Evolutionary conservation across 2,888 invertebrate species (phyloP).

Genomic region (Heliconius ismenius): DNA sequence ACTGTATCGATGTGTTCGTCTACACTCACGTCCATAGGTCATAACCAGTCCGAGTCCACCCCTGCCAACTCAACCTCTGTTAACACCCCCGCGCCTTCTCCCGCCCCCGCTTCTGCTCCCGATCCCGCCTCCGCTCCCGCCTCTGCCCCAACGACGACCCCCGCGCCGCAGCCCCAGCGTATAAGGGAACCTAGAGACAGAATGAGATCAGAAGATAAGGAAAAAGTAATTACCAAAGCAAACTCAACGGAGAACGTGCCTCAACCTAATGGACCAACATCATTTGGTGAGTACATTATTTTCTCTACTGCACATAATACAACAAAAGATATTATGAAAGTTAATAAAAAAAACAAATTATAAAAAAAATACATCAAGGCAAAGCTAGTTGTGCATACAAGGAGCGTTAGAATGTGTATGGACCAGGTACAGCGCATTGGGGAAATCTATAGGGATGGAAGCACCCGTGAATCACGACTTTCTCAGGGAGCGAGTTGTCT

Average conservation of each 20-base stretch:
- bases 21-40: conserved; percentile 24
- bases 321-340: background rate
- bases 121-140: conserved; percentile 38
- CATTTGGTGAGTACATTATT: conserved; percentile 56
- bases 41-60: conserved; percentile 39
- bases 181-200: conserved; percentile 61
- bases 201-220: conserved; percentile 59
- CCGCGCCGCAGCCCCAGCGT: conserved; percentile 61
- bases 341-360: background rate
- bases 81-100: conserved; percentile 38
- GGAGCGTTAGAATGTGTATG: no score
- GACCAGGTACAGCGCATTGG: no score
- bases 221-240: conserved; percentile 51
- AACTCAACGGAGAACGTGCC: conserved; percentile 49
- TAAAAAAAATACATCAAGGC: background rate
- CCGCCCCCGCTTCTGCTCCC: conserved; percentile 40
- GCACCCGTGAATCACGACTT: no score
- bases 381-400: background rate
- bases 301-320: background rate
- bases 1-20: conserved; percentile 23
- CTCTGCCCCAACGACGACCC: conserved; percentile 36
- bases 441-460: no score
- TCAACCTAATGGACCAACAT: conserved; percentile 61
- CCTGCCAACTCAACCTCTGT: conserved; percentile 31
- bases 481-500: no score